Conservation (phyloP, 92 coral and sea anemone genomes). For the Heliopora coerulea region DNA sequence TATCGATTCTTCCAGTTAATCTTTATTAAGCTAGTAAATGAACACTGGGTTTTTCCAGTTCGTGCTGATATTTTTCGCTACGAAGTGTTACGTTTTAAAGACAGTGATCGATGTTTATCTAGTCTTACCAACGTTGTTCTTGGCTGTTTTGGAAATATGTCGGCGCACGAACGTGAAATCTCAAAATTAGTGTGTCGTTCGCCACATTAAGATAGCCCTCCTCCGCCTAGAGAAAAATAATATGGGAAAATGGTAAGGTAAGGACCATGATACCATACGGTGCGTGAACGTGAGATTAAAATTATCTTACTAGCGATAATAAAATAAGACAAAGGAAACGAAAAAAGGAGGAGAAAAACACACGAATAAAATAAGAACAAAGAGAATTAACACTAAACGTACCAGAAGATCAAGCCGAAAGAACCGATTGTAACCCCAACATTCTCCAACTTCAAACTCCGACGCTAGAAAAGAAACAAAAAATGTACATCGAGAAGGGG, state of each 20-base stretch:
- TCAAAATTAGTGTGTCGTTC: constrained; percentile 89
- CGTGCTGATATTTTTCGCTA: too few relatives aligned
- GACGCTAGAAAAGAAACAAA: constrained; percentile 70
- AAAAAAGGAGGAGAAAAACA: neutral
- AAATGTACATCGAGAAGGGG: too few relatives aligned
- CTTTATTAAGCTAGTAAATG: too few relatives aligned
- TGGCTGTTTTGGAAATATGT: constrained; percentile 98
- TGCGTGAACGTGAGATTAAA: too few relatives aligned
- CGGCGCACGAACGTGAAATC: constrained; percentile 99
- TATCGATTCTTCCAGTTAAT: too few relatives aligned
- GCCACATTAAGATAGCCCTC: constrained; percentile 94
- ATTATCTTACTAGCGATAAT: too few relatives aligned
- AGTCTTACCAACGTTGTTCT: constrained; percentile 94
- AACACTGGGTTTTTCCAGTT: too few relatives aligned
- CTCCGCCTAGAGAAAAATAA: constrained; percentile 60
- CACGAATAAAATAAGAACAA: neutral
- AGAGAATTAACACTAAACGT: constrained; percentile 15
- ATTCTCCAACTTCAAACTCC: constrained; percentile 99
- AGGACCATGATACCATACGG: too few relatives aligned
- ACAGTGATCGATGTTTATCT: too few relatives aligned
- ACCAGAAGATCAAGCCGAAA: constrained; percentile 98
- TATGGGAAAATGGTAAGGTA: neutral
- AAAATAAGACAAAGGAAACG: neutral
- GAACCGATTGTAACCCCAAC: constrained; percentile 99
- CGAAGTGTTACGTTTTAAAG: too few relatives aligned